Evolutionary conservation across 2,888 invertebrate species (phyloP), one percentile per base, ranked within the genome.

Genomic region (Phorcus lineatus): DNA sequence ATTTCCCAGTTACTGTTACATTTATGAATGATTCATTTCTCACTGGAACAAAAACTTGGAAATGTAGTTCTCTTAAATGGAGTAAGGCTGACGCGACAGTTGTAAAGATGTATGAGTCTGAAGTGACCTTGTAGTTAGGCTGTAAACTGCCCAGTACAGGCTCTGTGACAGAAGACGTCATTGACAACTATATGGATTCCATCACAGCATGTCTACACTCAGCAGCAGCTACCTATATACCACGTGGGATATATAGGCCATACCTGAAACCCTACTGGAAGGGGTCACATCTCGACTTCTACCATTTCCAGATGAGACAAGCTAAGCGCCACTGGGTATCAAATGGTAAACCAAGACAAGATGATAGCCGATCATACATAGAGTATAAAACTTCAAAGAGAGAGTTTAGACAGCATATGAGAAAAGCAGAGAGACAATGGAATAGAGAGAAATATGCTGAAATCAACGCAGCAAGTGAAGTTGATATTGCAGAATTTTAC

Each of bases 251-350:
- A 13, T 40, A 70, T 19, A 70, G 40, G 11, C 70, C 70, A 36
- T 70, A 70, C 70, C 70, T 70, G 16, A 70, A 70, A 36, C 36
- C 70, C 19, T 70, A 70, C 70, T 70, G 70, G 70, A 70, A 70
- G 9, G 2, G n/a, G 36, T 70, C 36, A 11, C 28, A 70, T 36
- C 19, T 70, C 4, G 70, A 70, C 31, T 36, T 70, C 19, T 70
- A 40, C 36, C 70, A 40, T 11, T 70, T 36, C 19, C 31, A 31
- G n/a, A 70, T 70, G 70, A 19, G 40, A 19, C 0, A n/a, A 36
- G n/a, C 70, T 9, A 40, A 24, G 13, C 57, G 57, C 6, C 57
- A 9, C 22, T 57, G 24, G 57, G 24, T 22, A 24, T 19, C 24
- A 4, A 57, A 57, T 7, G 24, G 24, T 9, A 57, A 57, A 57